These are phyloP conservation scores for Thaumetopoea pityocampa DNA, from an alignment of 1,140 invertebrate species.

Conservation along the genomic window DNA sequence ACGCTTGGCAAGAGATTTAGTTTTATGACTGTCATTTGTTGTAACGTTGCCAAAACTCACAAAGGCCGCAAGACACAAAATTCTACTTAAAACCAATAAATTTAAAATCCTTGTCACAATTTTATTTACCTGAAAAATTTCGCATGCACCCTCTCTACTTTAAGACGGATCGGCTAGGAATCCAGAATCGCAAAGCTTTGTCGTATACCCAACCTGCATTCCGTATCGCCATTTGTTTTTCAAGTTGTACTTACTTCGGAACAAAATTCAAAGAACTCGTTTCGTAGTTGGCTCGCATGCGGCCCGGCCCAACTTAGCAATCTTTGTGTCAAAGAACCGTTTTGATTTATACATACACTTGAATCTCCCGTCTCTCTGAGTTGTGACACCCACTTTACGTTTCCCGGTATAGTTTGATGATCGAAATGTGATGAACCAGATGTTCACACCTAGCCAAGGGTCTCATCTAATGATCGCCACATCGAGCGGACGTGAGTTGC, in stretches of 20 bases:
- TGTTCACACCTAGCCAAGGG: too few species aligned
- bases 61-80: too few species aligned
- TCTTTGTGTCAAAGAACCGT: slow-evolving; percentile 21
- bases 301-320: slow-evolving; percentile 23
- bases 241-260: slow-evolving; percentile 37
- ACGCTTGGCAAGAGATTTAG: too few species aligned
- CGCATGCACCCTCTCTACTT: slow-evolving; percentile 33
- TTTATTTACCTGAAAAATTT: slow-evolving; percentile 24
- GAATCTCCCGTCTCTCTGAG: too few species aligned
- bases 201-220: slow-evolving; percentile 35
- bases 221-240: slow-evolving; percentile 49
- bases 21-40: too few species aligned
- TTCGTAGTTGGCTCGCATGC: slow-evolving; percentile 18
- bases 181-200: slow-evolving; percentile 48
- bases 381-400: too few species aligned
- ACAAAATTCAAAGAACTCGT: slow-evolving; percentile 35
- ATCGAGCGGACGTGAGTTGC: too few species aligned
- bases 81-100: background rate
- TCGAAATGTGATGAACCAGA: too few species aligned
- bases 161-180: slow-evolving; percentile 17
- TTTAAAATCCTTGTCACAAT: too few species aligned
- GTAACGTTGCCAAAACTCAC: too few species aligned
- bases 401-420: too few species aligned
- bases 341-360: slow-evolving; percentile 30
- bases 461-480: too few species aligned